These are phyloP conservation scores for Diachasma alloeum DNA, from an alignment of 1,140 invertebrate genomes.

Conservation along the genomic window DNA sequence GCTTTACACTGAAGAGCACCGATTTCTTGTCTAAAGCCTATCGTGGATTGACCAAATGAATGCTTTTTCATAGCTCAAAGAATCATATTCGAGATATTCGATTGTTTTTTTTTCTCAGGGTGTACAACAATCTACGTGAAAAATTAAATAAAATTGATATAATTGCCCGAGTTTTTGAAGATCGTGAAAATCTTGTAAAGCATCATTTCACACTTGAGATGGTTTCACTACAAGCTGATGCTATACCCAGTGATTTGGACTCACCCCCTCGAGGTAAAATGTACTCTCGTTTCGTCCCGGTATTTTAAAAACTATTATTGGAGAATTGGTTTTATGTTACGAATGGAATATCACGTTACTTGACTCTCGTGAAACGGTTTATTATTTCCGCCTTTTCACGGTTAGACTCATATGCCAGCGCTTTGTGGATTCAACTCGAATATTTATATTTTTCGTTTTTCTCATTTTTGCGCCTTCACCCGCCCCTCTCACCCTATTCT, in stretches of 20 bases:
- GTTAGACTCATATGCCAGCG: neutral
- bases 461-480: neutral
- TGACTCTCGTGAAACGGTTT: neutral
- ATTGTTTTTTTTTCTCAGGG: no score
- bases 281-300: neutral
- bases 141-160: no score
- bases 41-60: no score
- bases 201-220: neutral
- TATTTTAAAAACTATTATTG: constrained; percentile 6
- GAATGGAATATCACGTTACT: constrained; percentile 4
- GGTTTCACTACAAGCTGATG: neutral
- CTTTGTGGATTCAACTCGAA: neutral
- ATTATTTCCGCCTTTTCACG: neutral
- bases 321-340: neutral
- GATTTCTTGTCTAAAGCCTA: no score
- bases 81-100: no score
- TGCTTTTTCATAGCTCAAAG: no score
- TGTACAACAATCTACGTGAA: no score
- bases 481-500: neutral
- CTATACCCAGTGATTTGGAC: neutral
- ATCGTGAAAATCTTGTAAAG: neutral
- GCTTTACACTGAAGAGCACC: no score
- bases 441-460: neutral
- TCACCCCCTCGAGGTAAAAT: neutral
- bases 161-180: neutral